Evolutionary conservation across 2,113 vertebrate species (phyloP), one percentile per base, ranked within the genome.

Genomic region (Lipophrys pholis): DNA sequence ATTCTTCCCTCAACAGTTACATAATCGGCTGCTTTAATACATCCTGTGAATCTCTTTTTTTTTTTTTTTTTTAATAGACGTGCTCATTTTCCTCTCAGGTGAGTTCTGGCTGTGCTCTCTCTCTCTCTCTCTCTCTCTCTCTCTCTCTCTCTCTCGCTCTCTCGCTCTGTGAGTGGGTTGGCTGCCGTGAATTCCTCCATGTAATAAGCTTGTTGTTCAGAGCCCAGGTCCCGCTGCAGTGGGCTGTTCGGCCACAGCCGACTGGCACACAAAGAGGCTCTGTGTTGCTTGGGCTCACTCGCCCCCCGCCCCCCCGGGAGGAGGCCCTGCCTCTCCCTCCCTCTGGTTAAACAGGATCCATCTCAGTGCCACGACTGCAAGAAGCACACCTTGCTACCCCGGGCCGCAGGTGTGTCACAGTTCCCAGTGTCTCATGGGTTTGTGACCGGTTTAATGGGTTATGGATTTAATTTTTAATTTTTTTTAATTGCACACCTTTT

Each of bases 181-280:
- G n/a, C 65, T 6, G 17, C 38, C 17, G 45, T 75, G 62, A 84
- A 89, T 89, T 89, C 88, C 83, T 87, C 42, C 57, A 59, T 84
- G 73, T 81, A 85, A 85, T 69, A 71, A 71, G 65, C 57, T 76
- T 66, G 80, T 82, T 87, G 77, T 86, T 87, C 77, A 56, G 51
- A 53, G 73, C 54, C 68, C 64, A 68, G 78, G 76, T 85, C 71
- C 42, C 4, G 58, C 82, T 79, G 80, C 83, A 80, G 75, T 69
- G 73, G 72, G 68, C 72, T 69, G 17, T 78, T 83, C 80, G 69
- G 72, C 61, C 8, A 41, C 65, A 60, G 80, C 68, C 43, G 52
- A 69, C 49, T 40, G 21, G 52, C 66, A 71, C 82, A 94, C 91
- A 94, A 92, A 91, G 93, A 85, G 68, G 39, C 81, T 82, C 90